phyloP scores from a whole-genome alignment of 2,113 vertebrate species.

The Brienomyrus longianalis region DNA sequence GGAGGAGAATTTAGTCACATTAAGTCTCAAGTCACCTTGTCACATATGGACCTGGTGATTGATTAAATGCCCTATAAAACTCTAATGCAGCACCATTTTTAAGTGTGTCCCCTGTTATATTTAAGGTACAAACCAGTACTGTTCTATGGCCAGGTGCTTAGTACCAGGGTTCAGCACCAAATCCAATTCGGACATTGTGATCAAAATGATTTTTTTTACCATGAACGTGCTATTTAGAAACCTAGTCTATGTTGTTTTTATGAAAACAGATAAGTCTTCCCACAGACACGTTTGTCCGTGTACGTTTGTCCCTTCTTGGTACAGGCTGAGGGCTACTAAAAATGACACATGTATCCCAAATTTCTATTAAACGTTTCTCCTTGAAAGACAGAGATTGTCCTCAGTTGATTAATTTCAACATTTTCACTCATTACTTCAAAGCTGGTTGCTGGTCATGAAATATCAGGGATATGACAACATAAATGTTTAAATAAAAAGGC shows the following conservation, averaged over 20 bases:
- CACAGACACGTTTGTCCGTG: neutral
- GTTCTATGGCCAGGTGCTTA: neutral
- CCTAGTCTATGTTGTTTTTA: neutral
- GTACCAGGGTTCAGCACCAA: neutral
- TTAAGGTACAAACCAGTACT: neutral
- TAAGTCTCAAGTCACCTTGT: neutral
- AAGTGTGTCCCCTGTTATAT: neutral
- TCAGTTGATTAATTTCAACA: neutral
- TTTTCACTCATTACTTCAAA: neutral
- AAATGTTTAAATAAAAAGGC: neutral
- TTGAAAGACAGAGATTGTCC: neutral
- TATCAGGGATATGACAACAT: neutral
- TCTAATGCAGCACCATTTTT: neutral
- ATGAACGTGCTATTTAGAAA: neutral
- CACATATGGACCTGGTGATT: neutral
- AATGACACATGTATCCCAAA: neutral
- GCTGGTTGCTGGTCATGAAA: neutral
- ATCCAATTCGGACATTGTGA: neutral
- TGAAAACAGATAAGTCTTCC: neutral
- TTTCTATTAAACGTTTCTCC: neutral
- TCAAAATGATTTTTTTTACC: neutral
- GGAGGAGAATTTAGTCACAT: neutral
- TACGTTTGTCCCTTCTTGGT: neutral
- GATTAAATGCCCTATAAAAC: neutral
- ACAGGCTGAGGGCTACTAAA: neutral